Base-by-base conservation (phyloP, 2,888 invertebrate genomes). In the Melipona bicolor region DNA sequence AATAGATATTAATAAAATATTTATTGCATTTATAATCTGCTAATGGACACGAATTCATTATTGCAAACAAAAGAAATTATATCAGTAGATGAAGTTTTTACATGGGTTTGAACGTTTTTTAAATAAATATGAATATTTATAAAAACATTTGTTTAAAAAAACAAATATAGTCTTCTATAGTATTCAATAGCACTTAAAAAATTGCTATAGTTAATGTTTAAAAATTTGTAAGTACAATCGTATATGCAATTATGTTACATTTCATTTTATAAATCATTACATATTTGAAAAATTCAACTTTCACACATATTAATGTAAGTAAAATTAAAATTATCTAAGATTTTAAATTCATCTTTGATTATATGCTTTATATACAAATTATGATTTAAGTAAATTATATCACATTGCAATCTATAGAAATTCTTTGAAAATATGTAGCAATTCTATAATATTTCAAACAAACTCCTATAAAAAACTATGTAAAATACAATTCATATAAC, bases 291-390 rank as follows among this genome's bases (percentile, higher is more conserved):
- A 27, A 54, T 84, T 17, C 49, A 67, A 49, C 59, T 59, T 52
- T 68, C 59, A 61, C 65, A 69, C 19, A 1, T 69, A 64, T 64
- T 11, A 50, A 82, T 62, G 21, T 75, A 75, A 73, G 17, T 54
- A 64, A 24, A 73, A 52, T 72, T 79, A 86, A 69, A 79, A 59
- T 73, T 54, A 27, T 67, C 32, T 74, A 65, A 61, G 24, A 36
- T 72, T 36, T 77, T 49, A 49, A 79, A 83, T 83, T 88, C 50
- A 79, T 68, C 59, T 83, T 88, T 88, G 81, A 86, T 79, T 81
- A 52, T 77, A 77, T 78, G 62, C 68, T 71, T 77, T 81, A 85
- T 79, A 52, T 80, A 84, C 61, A 87, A 62, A 69, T 43, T 64
- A 56, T 4, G 64, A 49, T 59, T 77, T 59, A 76, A 77, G 72